Evolutionary conservation across 2,888 invertebrate genomes (phyloP).

Genomic region (Pristionchus maxplancki): DNA sequence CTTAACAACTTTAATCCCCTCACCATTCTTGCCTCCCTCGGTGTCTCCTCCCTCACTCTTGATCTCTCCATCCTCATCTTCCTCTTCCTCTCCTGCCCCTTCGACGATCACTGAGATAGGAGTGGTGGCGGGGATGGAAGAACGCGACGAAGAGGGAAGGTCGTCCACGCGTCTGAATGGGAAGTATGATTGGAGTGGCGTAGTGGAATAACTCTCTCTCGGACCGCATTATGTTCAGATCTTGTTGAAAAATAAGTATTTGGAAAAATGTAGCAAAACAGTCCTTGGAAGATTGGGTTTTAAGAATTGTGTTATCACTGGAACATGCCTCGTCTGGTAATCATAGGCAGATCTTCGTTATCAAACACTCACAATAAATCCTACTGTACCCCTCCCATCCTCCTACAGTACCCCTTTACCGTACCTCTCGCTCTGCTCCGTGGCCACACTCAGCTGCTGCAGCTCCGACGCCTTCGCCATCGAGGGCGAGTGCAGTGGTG

Average conservation of each 20-base stretch:
- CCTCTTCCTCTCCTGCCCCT: slow-evolving; percentile 48
- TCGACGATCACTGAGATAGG: slow-evolving; percentile 50
- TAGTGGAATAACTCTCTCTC: too few species aligned
- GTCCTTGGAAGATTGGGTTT: too few species aligned
- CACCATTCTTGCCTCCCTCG: not conserved
- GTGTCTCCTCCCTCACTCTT: slow-evolving; percentile 9
- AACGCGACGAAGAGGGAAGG: not conserved
- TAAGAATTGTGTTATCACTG: too few species aligned
- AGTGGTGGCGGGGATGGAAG: slow-evolving; percentile 32
- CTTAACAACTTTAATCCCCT: not conserved
- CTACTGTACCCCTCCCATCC: not conserved
- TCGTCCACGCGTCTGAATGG: not conserved
- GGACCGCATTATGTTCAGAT: too few species aligned
- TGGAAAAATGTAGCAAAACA: too few species aligned
- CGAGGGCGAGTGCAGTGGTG: slow-evolving; percentile 9
- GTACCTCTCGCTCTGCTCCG: slow-evolving; percentile 25
- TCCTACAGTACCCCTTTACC: not conserved
- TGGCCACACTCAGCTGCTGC: slow-evolving; percentile 1
- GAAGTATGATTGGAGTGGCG: too few species aligned
- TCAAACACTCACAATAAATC: not conserved
- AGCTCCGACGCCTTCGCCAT: not conserved
- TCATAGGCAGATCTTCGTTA: too few species aligned
- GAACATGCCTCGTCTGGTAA: too few species aligned
- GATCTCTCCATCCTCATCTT: slow-evolving; percentile 33
- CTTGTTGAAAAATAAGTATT: too few species aligned